Evolutionary conservation across 2,888 invertebrate genomes (phyloP), one percentile per base, ranked within the genome.

Genomic region (Lasioglossum lativentre): DNA sequence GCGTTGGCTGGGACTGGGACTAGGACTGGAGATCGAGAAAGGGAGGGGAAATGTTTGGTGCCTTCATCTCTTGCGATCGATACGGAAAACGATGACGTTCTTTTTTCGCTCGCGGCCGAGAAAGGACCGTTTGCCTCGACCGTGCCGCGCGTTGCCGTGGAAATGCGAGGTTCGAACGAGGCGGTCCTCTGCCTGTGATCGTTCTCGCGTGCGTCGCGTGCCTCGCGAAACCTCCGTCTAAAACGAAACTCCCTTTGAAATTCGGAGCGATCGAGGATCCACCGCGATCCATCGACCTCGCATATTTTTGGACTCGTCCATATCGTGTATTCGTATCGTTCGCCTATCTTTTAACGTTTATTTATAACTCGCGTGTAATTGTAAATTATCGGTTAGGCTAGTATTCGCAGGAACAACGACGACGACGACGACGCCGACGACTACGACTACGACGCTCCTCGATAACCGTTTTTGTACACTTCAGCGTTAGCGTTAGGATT

Each of bases 321-420:
- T 19, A 6, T 52, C 52, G 40, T 34, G 70, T 45, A 81, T 27
- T 68, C 34, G 23, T 40, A 14, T 23, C 34, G 23, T 23, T 42
- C 12, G 42, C 30, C 56, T 76, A n/a, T 75, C 40, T 68, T 56
- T 47, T 68, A 79, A 85, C 79, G 16, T 71, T 83, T 80, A 74
- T 19, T 47, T 81, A 47, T 89, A 85, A 80, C 16, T 78, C 83
- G 68, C 38, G 68, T 45, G 45, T 73, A 74, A 76, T 66, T 79
- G 80, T 89, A 88, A 78, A 82, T 90, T 75, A 59, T 74, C 86
- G 81, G 34, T 78, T 78, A 75, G 63, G 23, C 59, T 74, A 70
- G 70, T 19, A 19, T 68, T 14, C 27, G 68, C 68, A 42, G 34
- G 66, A 76, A 76, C 19, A 59, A 66, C 23, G 56, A 72, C 72